These are phyloP conservation scores for Plemyria rubiginata DNA, from an alignment of 2,888 invertebrate genomes.

Conservation along the genomic window DNA sequence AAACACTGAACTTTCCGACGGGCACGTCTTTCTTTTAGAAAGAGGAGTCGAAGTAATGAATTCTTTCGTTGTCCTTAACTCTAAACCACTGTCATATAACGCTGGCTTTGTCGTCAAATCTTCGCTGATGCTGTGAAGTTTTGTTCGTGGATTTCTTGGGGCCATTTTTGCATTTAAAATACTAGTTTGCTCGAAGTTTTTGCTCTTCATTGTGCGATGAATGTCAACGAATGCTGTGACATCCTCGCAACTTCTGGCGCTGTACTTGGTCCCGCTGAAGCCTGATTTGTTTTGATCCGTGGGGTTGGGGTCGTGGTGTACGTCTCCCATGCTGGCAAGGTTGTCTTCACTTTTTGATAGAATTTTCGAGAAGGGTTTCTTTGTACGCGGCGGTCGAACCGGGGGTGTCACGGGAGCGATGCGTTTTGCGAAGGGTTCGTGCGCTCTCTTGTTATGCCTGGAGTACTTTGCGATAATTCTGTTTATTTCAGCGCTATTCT, in stretches of 20 bases:
- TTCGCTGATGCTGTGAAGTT: constrained; percentile 70
- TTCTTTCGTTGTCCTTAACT: constrained; percentile 56
- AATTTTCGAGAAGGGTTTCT: constrained; percentile 59
- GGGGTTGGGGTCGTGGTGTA: constrained; percentile 65
- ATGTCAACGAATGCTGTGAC: constrained; percentile 72
- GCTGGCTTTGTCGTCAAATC: constrained; percentile 55
- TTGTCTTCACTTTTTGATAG: constrained; percentile 77
- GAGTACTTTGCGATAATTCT: constrained; percentile 84
- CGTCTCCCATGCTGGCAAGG: constrained; percentile 64
- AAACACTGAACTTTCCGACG: constrained; percentile 68
- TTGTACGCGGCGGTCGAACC: constrained; percentile 65
- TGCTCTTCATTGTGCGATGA: constrained; percentile 67
- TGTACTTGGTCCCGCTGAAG: constrained; percentile 67
- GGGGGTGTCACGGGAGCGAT: constrained; percentile 59
- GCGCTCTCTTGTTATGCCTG: constrained; percentile 71
- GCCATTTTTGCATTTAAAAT: constrained; percentile 70
- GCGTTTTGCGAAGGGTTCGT: constrained; percentile 60
- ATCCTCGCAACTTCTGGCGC: constrained; percentile 76
- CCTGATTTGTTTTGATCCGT: constrained; percentile 51
- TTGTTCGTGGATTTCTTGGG: constrained; percentile 49
- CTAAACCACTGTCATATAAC: constrained; percentile 68
- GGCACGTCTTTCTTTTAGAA: constrained; percentile 68
- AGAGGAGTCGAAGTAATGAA: constrained; percentile 75
- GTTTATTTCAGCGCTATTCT: constrained; percentile 82
- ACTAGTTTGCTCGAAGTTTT: constrained; percentile 73